Evolutionary conservation across 2,888 invertebrate genomes (phyloP), one percentile per base, ranked within the genome.

Genomic region (Gari tellinella): DNA sequence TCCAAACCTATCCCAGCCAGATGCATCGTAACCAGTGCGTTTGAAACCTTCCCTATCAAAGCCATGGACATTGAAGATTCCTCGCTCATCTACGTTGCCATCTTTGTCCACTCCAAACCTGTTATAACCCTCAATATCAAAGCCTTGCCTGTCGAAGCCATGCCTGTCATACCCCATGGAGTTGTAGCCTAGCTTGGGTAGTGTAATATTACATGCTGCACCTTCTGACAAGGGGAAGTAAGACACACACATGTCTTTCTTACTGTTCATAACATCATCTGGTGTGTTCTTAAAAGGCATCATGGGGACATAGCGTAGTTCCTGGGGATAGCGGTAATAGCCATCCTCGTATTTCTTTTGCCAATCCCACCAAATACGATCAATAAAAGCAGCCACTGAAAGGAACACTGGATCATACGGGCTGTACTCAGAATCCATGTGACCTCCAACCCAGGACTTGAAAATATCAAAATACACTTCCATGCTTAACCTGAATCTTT

Each of bases 301-400:
- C 84, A 91, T 84, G 4, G 87, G 88, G 52, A 83, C 72, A 70
- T 88, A 91, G 21, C 89, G 73, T 0, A 75, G 46, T 8, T 81
- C 73, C 46, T 78, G 80, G 1, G 89, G 89, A 72, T 87, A 90
- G n/a, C 61, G 58, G 10, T 84, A 70, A 0, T 87, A 51, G n/a
- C 86, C 83, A 46, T 85, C 81, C 15, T 82, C 75, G 61, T 89
- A 82, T 43, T 80, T 82, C 23, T 77, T 72, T 60, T 87, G 86
- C 91, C 91, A 91, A 5, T 86, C 83, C 70, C 85, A 77, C 89
- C 90, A 91, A 2, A 91, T 66, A 66, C 88, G 88, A 70, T 91
- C 91, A 53, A 91, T 82, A 67, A 85, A 91, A n/a, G 91, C 89
- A 68, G 87, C 79, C 12, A 87, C 83, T 14, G 90, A 89, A 21